These are phyloP conservation scores for Ophthalmolycus amberensis DNA, from an alignment of 2,113 vertebrate species.

Conservation along the genomic window DNA sequence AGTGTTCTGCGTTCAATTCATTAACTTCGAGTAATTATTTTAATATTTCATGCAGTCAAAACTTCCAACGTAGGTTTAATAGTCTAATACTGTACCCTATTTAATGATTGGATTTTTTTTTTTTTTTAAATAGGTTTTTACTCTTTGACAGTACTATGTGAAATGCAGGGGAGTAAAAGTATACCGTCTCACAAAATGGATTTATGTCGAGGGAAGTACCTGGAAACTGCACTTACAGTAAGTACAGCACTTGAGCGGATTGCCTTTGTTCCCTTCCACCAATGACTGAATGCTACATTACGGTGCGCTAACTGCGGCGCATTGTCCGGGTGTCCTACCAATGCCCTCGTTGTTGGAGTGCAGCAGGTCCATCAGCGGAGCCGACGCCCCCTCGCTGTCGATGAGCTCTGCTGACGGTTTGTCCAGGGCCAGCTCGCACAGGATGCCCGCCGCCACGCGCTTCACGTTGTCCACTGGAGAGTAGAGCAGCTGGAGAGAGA, in stretches of 20 bases:
- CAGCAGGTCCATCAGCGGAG: conserved; percentile 94
- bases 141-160: not conserved
- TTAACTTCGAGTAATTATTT: too few species aligned
- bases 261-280: conserved; percentile 24
- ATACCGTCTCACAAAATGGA: not conserved
- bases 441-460: conserved; percentile 92
- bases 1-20: too few species aligned
- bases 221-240: conserved; percentile 41
- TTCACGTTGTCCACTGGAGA: conserved; percentile 98
- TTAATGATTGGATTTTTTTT: too few species aligned
- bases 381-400: conserved; percentile 92
- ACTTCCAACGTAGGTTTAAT: too few species aligned
- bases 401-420: conserved; percentile 91
- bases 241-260: conserved; percentile 28
- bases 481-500: conserved; percentile 88
- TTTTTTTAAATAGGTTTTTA: not conserved
- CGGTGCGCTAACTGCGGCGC: conserved; percentile 2
- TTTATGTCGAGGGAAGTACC: not conserved
- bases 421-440: conserved; percentile 96
- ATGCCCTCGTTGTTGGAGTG: conserved; percentile 98
- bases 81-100: too few species aligned
- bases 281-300: conserved; percentile 31
- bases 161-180: not conserved
- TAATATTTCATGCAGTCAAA: too few species aligned
- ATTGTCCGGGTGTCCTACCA: conserved; percentile 82